phyloP scores from a whole-genome alignment of 2,113 vertebrate genomes.

The Furnarius figulus region DNA sequence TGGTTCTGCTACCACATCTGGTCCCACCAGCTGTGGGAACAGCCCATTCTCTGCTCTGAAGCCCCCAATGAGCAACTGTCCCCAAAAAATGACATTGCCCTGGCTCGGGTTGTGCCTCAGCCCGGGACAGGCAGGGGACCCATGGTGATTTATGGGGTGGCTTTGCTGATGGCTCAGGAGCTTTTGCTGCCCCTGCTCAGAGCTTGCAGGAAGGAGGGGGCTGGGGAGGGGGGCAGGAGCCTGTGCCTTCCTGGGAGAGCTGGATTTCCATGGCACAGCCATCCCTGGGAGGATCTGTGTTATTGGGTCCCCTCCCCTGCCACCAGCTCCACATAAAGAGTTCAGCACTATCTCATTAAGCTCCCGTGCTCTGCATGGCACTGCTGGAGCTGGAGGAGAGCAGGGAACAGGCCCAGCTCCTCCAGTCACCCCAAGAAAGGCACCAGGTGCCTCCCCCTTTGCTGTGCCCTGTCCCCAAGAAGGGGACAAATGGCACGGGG shows the following conservation, averaged over 20 bases:
- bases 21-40: background rate
- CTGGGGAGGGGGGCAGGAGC: background rate
- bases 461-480: background rate
- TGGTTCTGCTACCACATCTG: background rate
- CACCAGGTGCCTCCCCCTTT: background rate
- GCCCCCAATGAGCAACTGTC: background rate
- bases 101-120: background rate
- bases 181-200: background rate
- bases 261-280: accelerated
- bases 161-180: background rate
- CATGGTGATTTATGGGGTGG: accelerated
- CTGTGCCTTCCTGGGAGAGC: background rate
- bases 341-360: background rate
- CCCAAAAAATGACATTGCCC: background rate
- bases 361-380: accelerated
- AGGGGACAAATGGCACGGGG: background rate
- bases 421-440: background rate
- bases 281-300: constrained; percentile 5
- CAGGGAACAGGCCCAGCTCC: background rate
- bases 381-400: background rate
- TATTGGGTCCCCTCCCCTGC: constrained; percentile 51
- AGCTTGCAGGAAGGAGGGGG: background rate
- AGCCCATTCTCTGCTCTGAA: background rate
- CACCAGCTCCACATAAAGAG: background rate
- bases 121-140: background rate